These are phyloP conservation scores for Eupithecia subfuscata DNA, from an alignment of 2,888 invertebrate genomes.

Conservation along the genomic window DNA sequence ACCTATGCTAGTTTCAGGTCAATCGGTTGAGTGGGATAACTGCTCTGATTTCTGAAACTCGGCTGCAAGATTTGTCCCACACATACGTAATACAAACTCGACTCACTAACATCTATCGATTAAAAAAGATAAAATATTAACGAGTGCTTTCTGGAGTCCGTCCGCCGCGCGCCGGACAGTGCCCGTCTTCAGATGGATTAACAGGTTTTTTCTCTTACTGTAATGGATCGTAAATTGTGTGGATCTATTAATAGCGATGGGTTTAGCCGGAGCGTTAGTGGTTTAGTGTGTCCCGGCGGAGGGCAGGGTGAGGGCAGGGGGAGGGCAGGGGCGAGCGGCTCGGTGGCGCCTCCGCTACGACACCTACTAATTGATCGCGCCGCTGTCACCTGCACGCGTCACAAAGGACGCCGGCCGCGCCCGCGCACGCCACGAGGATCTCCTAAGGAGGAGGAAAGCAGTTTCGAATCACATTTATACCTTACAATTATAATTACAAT, in stretches of 20 bases:
- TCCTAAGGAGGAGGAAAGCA: neutral
- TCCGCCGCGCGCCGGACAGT: conserved; percentile 10
- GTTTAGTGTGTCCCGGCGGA: conserved; percentile 33
- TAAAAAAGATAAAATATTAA: neutral
- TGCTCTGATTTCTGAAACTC: too few relatives aligned
- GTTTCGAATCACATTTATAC: neutral
- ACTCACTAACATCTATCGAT: neutral
- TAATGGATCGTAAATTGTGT: conserved; percentile 47
- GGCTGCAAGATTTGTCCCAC: too few relatives aligned
- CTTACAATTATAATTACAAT: neutral
- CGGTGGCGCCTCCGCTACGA: conserved; percentile 36
- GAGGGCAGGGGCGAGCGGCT: conserved; percentile 24
- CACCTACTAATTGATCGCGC: neutral
- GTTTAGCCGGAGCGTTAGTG: conserved; percentile 41
- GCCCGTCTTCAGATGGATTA: conserved; percentile 35
- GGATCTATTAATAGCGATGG: conserved; percentile 42
- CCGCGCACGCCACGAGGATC: neutral
- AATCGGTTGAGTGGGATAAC: too few relatives aligned
- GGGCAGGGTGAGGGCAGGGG: conserved; percentile 27
- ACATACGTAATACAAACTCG: too few relatives aligned
- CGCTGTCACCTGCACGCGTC: conserved; percentile 1
- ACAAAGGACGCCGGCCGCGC: neutral
- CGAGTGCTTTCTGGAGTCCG: neutral
- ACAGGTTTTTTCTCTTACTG: conserved; percentile 44
- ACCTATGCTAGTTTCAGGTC: too few relatives aligned